Conservation (phyloP, 2,888 invertebrate genomes). For the Mesodorylaimus sp. region DNA sequence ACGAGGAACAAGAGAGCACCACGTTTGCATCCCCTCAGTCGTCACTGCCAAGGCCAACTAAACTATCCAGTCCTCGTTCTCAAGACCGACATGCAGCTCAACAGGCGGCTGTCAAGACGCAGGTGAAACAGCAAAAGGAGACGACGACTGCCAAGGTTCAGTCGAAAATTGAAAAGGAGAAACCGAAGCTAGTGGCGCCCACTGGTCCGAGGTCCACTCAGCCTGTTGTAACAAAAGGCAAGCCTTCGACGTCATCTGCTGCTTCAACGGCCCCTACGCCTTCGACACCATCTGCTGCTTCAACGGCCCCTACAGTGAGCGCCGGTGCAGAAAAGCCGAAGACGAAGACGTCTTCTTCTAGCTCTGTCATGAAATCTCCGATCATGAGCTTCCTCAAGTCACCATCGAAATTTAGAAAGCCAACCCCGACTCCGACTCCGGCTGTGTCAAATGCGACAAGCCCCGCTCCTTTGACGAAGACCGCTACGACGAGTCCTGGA, state of each 20-base stretch:
- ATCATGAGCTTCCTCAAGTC: slow-evolving; percentile 10
- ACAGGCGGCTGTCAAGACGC: not conserved
- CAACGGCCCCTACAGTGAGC: too few relatives aligned
- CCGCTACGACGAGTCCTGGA: too few relatives aligned
- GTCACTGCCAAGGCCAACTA: not conserved
- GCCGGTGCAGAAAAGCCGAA: too few relatives aligned
- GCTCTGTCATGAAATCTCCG: not conserved
- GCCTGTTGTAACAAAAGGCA: not conserved
- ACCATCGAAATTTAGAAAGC: not conserved
- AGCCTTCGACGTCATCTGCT: too few relatives aligned
- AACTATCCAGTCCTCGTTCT: not conserved
- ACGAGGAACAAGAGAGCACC: not conserved
- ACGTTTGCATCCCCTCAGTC: not conserved
- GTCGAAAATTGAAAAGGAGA: too few relatives aligned
- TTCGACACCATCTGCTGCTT: too few relatives aligned
- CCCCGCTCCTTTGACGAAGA: not conserved
- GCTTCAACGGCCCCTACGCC: too few relatives aligned
- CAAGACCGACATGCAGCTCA: too few relatives aligned
- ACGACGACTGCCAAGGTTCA: not conserved
- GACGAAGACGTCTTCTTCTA: not conserved
- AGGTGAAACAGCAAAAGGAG: not conserved
- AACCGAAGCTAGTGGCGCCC: not conserved
- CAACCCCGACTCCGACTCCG: not conserved
- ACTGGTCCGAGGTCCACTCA: not conserved
- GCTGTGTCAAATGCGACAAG: not conserved